Conservation (phyloP, 1,140 invertebrate genomes). For the Globodera rostochiensis region DNA sequence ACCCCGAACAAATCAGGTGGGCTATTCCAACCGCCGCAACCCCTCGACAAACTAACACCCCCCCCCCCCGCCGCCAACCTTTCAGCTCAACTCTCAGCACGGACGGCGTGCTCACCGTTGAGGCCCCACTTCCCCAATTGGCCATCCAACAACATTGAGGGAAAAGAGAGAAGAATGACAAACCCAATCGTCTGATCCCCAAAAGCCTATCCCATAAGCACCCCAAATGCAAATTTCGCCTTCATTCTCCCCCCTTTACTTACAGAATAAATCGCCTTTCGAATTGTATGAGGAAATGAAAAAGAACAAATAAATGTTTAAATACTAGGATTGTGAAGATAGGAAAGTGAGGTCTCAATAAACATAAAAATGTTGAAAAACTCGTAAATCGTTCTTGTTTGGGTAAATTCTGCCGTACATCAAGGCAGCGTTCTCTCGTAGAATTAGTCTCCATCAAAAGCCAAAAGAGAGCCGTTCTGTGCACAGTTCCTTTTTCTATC, state of each 20-base stretch:
- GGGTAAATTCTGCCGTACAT: not conserved
- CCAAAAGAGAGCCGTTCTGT: conserved; percentile 5
- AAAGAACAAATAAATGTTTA: conserved; percentile 1
- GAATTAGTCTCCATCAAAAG: conserved; percentile 14
- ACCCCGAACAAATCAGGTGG: conserved; percentile 66
- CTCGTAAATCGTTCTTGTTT: not conserved
- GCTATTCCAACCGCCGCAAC: not conserved
- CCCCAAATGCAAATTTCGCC: not conserved
- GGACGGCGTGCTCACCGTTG: conserved; percentile 67
- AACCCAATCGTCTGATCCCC: not conserved
- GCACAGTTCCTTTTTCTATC: not conserved
- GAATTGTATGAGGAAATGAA: not conserved
- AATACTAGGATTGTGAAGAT: not conserved
- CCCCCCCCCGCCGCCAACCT: not conserved
- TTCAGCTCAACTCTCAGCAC: conserved; percentile 66
- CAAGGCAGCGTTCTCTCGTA: not conserved
- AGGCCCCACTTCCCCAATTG: conserved; percentile 67
- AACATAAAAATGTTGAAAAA: not conserved
- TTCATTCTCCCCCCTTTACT: not conserved
- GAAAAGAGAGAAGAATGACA: not conserved
- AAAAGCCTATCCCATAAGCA: not conserved
- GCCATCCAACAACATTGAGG: conserved; percentile 52
- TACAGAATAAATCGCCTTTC: not conserved
- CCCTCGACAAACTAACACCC: not conserved
- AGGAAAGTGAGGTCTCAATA: not conserved